Evolutionary conservation across 2,797 vertebrate genomes (phyloP).

Genomic region (Scyliorhinus canicula): DNA sequence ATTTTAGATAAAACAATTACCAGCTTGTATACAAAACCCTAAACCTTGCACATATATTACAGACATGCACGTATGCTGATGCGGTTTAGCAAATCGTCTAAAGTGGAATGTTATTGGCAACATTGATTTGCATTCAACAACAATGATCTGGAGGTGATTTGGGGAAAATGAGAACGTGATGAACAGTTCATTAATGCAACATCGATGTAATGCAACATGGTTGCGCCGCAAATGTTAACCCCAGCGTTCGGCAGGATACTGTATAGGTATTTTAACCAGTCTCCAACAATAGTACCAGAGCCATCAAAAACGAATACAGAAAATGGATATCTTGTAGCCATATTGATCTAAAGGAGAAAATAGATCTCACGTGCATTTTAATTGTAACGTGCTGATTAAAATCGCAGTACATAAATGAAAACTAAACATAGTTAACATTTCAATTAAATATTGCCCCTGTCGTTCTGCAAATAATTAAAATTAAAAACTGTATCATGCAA

Average conservation of each 20-base stretch:
- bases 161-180: background rate
- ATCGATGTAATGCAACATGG: background rate
- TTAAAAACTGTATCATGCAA: background rate
- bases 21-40: background rate
- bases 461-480: slow-evolving; percentile 10
- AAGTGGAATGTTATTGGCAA: background rate
- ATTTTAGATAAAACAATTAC: background rate
- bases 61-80: background rate
- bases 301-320: background rate
- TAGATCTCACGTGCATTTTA: background rate
- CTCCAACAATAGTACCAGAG: background rate
- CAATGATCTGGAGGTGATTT: background rate
- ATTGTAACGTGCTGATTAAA: background rate
- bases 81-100: background rate
- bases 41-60: background rate
- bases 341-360: background rate
- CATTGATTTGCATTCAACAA: background rate
- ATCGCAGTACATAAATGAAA: background rate
- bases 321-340: background rate
- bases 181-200: background rate
- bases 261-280: background rate
- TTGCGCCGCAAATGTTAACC: background rate
- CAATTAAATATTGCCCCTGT: background rate
- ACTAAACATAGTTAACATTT: background rate
- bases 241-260: background rate